Base-by-base conservation (phyloP, 1,140 invertebrate species). In the Bombus difficillimus region DNA sequence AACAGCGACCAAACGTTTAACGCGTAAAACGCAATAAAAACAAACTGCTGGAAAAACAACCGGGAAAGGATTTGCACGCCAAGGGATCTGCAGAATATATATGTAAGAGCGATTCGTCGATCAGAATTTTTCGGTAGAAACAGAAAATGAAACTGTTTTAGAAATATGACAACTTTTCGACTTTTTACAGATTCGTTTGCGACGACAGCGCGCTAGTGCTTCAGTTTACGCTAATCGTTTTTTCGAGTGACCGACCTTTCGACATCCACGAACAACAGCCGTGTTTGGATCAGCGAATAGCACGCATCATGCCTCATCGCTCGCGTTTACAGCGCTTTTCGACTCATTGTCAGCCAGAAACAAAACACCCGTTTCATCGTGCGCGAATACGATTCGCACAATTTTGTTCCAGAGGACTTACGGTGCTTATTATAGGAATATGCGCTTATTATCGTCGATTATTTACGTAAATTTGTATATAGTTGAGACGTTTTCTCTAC, bases 211-310 rank as follows among this genome's bases (percentile, higher is more conserved):
- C 57, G 13, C n/a, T n/a, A n/a, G n/a, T n/a, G n/a, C 28, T 10
- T 25, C 25, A 57, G 53, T 74, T 74, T 82, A 81, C 39, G 43
- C n/a, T 62, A 73, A 81, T 82, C 32, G 32, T 74, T 73, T 75
- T 75, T 53, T 69, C 66, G 28, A 71, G 32, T 34, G 66, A 57
- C 25, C 43, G 34, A 71, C 28, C 66, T 57, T 59, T 32, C 79
- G 15, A 37, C n/a, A 41, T n/a, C 25, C 39, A 28, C n/a, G 41
- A 73, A 64, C 71, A 28, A 62, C 57, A 69, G 0, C 12, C 13
- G 13, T 25, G 64, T 72, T 81, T 64, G 81, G 81, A 82, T 75
- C 72, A 15, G 72, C 15, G 41, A 76, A 64, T 62, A 34, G 28
- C 66, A 4, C 41, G 15, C 8, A 59, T 18, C 8, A 59, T 18